Conservation (phyloP, 1,140 invertebrate genomes). For the Sycobia sp. region DNA sequence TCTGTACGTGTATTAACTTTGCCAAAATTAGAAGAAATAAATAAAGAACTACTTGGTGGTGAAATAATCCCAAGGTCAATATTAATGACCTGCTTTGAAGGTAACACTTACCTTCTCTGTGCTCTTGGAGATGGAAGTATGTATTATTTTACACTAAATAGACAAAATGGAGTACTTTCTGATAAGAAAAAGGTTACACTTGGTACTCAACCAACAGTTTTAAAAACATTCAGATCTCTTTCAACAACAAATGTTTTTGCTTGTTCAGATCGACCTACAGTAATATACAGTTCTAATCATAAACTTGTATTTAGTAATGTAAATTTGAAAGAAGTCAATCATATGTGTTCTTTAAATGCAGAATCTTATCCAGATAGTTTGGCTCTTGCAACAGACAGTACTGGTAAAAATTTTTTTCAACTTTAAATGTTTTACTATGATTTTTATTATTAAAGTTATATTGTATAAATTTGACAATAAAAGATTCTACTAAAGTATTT, state of each 20-base stretch:
- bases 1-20: slow-evolving; percentile 84
- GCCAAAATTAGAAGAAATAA: slow-evolving; percentile 77
- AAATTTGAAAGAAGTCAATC: slow-evolving; percentile 96
- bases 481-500: not conserved
- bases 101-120: slow-evolving; percentile 86
- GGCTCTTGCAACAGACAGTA: slow-evolving; percentile 90
- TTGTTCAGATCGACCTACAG: slow-evolving; percentile 96
- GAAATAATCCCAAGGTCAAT: slow-evolving; percentile 97
- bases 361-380: slow-evolving; percentile 94
- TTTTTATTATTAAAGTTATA: not conserved
- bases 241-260: slow-evolving; percentile 98
- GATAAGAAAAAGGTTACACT: slow-evolving; percentile 93
- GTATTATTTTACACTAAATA: slow-evolving; percentile 91
- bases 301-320: slow-evolving; percentile 99
- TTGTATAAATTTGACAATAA: not conserved
- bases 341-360: slow-evolving; percentile 97
- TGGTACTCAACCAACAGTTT: slow-evolving; percentile 94
- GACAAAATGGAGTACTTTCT: slow-evolving; percentile 70
- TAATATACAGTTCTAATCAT: slow-evolving; percentile 98
- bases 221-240: slow-evolving; percentile 88
- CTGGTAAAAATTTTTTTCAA: slow-evolving; percentile 53
- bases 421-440: not conserved
- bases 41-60: slow-evolving; percentile 86
- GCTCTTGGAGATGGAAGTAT: slow-evolving; percentile 97
- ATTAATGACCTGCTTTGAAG: slow-evolving; percentile 92